phyloP scores from a whole-genome alignment of 1,140 invertebrate genomes.

The Platorchestia sp. region DNA sequence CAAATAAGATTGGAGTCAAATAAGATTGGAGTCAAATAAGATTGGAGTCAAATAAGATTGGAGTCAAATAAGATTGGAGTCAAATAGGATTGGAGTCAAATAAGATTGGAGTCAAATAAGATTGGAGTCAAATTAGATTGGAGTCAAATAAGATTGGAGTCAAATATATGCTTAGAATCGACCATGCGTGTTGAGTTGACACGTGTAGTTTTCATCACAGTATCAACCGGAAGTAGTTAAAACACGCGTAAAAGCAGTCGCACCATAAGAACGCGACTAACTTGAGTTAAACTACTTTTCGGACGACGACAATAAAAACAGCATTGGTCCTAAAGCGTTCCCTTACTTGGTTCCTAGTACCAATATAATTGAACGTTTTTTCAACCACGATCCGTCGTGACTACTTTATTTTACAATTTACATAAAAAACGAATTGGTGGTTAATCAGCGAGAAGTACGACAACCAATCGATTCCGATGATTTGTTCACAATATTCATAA shows the following conservation, averaged over 20 bases:
- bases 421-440: too few species aligned
- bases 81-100: neutral
- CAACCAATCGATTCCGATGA: too few species aligned
- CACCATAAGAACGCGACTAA: neutral
- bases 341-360: too few species aligned
- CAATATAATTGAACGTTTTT: too few species aligned
- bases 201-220: neutral
- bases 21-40: neutral
- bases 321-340: too few species aligned
- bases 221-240: neutral
- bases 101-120: neutral
- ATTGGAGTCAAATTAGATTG: neutral
- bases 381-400: too few species aligned
- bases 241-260: neutral
- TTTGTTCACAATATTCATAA: too few species aligned
- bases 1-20: neutral
- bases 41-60: neutral
- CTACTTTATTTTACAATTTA: too few species aligned
- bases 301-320: too few species aligned
- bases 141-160: neutral
- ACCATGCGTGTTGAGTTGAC: neutral
- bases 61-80: neutral
- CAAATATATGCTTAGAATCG: neutral
- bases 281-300: too few species aligned
- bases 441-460: too few species aligned